A percentile compares a stretch with the other conserved stretches of the same genome.
phyloP scores from a whole-genome alignment of 2,888 invertebrate species.

The Asteroscopus sphinx region DNA sequence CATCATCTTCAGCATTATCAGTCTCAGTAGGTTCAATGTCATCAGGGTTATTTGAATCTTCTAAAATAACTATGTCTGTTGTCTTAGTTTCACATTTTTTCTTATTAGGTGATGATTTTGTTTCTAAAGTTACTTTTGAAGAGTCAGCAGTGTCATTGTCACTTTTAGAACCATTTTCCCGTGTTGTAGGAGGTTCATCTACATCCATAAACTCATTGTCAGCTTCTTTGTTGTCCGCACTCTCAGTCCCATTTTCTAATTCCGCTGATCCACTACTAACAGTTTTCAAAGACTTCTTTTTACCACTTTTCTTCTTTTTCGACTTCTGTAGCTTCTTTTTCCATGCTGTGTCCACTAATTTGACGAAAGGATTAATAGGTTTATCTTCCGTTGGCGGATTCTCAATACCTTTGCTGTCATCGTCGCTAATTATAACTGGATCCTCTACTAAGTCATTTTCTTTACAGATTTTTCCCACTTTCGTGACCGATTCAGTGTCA shows the following conservation, averaged over 20 bases:
- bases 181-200: constrained; percentile 58
- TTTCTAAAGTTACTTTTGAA: constrained; percentile 3
- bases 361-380: constrained; percentile 79
- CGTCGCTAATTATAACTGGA: constrained; percentile 80
- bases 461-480: constrained; percentile 81
- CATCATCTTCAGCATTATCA: constrained; percentile 11
- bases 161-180: constrained; percentile 36
- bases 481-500: constrained; percentile 73
- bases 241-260: constrained; percentile 41
- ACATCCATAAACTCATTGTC: constrained; percentile 71
- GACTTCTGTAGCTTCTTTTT: constrained; percentile 81
- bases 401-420: constrained; percentile 72
- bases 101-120: constrained; percentile 36
- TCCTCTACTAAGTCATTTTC: constrained; percentile 76
- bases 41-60: constrained; percentile 60
- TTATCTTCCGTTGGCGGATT: constrained; percentile 63
- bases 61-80: constrained; percentile 52
- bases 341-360: constrained; percentile 79
- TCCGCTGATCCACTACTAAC: constrained; percentile 49
- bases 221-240: constrained; percentile 42
- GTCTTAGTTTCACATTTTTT: constrained; percentile 18
- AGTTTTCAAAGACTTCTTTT: constrained; percentile 49
- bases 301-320: constrained; percentile 70
- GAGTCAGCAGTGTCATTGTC: constrained; percentile 31
- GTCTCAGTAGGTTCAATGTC: constrained; percentile 31